phyloP scores from a whole-genome alignment of 2,888 invertebrate genomes.

The Drosophila pegasa region DNA sequence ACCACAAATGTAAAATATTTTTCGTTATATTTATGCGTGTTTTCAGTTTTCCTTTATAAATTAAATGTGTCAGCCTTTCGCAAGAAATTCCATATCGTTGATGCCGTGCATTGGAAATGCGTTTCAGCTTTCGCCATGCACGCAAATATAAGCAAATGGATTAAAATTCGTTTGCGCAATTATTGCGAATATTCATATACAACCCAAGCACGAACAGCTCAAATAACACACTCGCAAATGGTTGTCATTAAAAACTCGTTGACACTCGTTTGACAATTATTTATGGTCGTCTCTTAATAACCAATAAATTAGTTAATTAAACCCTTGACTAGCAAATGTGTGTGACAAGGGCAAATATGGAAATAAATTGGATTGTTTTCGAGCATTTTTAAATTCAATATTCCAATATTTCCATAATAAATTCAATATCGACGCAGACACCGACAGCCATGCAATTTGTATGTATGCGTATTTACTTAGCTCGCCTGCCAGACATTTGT shows the following conservation, averaged over 20 bases:
- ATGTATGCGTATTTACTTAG: conserved; percentile 21
- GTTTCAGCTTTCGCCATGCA: conserved; percentile 16
- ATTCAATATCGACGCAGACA: conserved; percentile 20
- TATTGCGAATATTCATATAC: background rate
- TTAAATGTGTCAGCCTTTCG: conserved; percentile 59
- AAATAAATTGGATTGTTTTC: conserved; percentile 5
- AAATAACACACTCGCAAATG: background rate
- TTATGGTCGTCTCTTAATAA: conserved; percentile 11
- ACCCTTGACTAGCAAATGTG: background rate
- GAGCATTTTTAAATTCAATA: background rate
- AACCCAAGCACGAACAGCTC: background rate
- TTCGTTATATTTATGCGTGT: conserved; percentile 71
- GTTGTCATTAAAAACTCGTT: background rate
- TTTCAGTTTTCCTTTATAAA: conserved; percentile 64
- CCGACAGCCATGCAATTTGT: background rate
- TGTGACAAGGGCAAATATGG: background rate
- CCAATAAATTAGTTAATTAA: background rate
- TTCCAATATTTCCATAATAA: conserved; percentile 1
- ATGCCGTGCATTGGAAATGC: conserved; percentile 32
- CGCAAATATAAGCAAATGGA: conserved; percentile 12
- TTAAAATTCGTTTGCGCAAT: conserved; percentile 5
- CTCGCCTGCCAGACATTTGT: conserved; percentile 43
- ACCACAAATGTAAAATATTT: conserved; percentile 75
- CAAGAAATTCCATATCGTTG: conserved; percentile 29
- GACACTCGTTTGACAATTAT: background rate